Conservation (phyloP, 2,113 vertebrate genomes). For the Verasper variegatus region DNA sequence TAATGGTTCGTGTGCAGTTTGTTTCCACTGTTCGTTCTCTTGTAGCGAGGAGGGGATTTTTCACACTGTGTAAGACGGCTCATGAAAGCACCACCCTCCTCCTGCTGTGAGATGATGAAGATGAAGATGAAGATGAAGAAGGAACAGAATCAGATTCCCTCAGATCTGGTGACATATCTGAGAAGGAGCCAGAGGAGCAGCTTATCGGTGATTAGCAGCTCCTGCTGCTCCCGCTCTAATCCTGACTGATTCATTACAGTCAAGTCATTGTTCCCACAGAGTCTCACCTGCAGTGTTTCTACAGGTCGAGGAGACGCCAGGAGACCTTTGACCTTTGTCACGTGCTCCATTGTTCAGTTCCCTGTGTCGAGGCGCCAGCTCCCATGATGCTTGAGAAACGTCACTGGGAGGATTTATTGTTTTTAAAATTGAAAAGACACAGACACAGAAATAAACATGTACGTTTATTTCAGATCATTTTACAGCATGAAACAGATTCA, state of each 20-base stretch:
- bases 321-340: slow-evolving; percentile 52
- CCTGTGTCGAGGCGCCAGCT: not conserved
- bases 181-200: not conserved
- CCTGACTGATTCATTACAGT: no score
- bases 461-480: no score
- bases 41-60: not conserved
- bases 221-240: no score
- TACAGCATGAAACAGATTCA: no score
- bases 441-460: no score
- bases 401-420: no score
- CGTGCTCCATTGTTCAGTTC: not conserved
- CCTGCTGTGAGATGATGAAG: not conserved
- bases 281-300: not conserved
- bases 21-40: no score
- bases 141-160: not conserved
- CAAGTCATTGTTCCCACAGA: slow-evolving; percentile 44
- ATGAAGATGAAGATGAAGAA: not conserved
- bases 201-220: slow-evolving; percentile 60
- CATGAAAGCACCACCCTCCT: slow-evolving; percentile 23
- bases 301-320: not conserved
- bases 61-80: not conserved
- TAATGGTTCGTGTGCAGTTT: no score
- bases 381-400: no score
- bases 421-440: no score
- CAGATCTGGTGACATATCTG: not conserved